Percentiles rank a stretch among this genome's conserved stretches.
These are phyloP conservation scores for Polypedilum pembai DNA, from an alignment of 1,140 invertebrate genomes.

Conservation along the genomic window DNA sequence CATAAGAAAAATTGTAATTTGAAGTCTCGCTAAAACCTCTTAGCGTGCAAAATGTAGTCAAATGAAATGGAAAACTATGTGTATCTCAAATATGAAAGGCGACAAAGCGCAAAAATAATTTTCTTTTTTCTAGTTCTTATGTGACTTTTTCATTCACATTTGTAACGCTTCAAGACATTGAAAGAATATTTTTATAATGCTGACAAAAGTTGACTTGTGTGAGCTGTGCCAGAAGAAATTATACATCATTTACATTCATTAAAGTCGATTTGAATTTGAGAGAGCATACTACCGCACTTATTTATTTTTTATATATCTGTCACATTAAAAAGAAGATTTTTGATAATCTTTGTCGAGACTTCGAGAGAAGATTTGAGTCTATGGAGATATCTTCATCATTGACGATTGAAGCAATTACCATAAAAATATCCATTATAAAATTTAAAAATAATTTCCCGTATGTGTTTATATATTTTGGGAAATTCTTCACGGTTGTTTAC, in stretches of 20 bases:
- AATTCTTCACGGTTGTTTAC: not conserved
- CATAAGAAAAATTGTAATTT: not conserved
- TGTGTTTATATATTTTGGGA: not conserved
- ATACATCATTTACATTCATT: conserved; percentile 27
- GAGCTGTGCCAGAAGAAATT: not conserved
- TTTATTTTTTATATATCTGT: too few species aligned
- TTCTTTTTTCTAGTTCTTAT: not conserved
- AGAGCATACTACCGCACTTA: too few species aligned
- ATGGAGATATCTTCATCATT: too few species aligned
- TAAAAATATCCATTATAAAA: conserved; percentile 24
- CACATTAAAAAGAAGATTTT: too few species aligned
- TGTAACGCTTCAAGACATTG: not conserved
- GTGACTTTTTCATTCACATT: not conserved
- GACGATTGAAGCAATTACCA: not conserved
- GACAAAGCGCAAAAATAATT: not conserved
- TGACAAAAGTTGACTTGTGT: not conserved
- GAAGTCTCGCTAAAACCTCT: not conserved
- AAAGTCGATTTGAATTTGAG: not conserved
- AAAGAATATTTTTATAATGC: not conserved
- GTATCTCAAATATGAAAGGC: not conserved
- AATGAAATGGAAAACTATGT: too few species aligned
- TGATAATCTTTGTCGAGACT: too few species aligned
- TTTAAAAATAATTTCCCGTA: conserved; percentile 17
- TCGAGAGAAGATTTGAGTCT: too few species aligned
- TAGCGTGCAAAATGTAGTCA: not conserved